Percentiles rank a stretch among this genome's conserved stretches.
phyloP scores from a whole-genome alignment of 2,113 vertebrate species.

The Stercorarius parasiticus region DNA sequence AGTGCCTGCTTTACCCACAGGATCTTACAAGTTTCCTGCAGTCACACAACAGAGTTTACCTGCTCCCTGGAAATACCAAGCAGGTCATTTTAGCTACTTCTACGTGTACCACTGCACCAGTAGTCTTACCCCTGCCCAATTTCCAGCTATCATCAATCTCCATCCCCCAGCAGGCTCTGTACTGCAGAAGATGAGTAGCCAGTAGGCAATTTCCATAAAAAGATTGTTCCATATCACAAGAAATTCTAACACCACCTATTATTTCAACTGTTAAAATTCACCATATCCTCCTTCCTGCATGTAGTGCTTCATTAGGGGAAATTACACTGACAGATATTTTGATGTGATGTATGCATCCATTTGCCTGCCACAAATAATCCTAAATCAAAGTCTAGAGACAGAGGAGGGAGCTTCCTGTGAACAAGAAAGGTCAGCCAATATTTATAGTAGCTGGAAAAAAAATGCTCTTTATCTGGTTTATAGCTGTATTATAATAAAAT shows the following conservation, averaged over 20 bases:
- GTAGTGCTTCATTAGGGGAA: neutral
- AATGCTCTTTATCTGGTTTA: constrained; percentile 30
- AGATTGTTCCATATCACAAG: neutral
- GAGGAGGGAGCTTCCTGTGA: constrained; percentile 21
- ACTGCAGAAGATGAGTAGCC: neutral
- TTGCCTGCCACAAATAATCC: constrained; percentile 27
- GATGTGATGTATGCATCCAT: neutral
- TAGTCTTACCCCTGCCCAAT: neutral
- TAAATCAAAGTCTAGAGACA: constrained; percentile 39
- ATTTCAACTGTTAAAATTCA: neutral
- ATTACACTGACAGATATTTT: neutral
- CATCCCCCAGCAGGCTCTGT: neutral
- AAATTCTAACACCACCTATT: neutral
- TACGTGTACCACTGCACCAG: neutral
- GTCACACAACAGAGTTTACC: neutral
- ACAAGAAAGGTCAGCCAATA: constrained; percentile 44
- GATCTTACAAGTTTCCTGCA: neutral
- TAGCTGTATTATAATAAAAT: constrained; percentile 26
- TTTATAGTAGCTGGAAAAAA: constrained; percentile 29
- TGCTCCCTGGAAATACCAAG: neutral
- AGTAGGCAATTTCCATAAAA: neutral
- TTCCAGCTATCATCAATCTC: neutral
- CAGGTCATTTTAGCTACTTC: neutral
- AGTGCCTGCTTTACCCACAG: neutral
- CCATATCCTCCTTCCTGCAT: neutral